Percentiles rank a stretch among this genome's conserved stretches.
These are phyloP conservation scores for Molossus alvarezi DNA, from an alignment of 2,797 vertebrate species.

Conservation along the genomic window DNA sequence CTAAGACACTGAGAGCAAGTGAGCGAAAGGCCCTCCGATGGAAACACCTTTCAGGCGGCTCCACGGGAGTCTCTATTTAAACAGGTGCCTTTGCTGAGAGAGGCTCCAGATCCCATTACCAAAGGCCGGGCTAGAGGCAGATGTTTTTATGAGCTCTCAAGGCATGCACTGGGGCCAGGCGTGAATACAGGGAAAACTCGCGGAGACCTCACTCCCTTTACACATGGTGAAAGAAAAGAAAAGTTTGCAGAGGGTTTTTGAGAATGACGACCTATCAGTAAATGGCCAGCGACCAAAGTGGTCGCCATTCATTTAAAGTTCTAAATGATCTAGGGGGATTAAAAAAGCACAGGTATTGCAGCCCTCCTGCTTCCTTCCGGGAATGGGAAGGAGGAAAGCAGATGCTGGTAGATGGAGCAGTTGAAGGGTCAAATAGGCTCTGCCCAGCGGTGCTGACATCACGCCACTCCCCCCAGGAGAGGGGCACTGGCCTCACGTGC, in stretches of 20 bases:
- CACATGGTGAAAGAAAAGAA: conserved; percentile 64
- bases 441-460: conserved; percentile 78
- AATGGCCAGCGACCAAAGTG: conserved; percentile 18
- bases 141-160: conserved; percentile 85
- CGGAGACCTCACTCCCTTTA: neutral
- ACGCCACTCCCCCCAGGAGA: conserved; percentile 82
- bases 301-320: conserved; percentile 31
- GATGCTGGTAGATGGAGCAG: conserved; percentile 70
- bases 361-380: conserved; percentile 49
- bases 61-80: conserved; percentile 82
- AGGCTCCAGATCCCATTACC: conserved; percentile 84
- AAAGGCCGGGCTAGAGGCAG: conserved; percentile 62
- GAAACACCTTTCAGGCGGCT: conserved; percentile 79
- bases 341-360: conserved; percentile 46
- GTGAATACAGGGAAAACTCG: conserved; percentile 63
- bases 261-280: neutral
- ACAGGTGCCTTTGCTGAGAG: conserved; percentile 82
- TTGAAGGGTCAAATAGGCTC: conserved; percentile 79
- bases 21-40: neutral
- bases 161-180: conserved; percentile 47
- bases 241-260: neutral
- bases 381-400: conserved; percentile 63
- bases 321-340: conserved; percentile 24
- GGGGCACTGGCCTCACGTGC: conserved; percentile 1
- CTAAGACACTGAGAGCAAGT: conserved; percentile 2